Evolutionary conservation across 1,140 invertebrate species (phyloP), one percentile per base, ranked within the genome.

Genomic region (Atta texana): DNA sequence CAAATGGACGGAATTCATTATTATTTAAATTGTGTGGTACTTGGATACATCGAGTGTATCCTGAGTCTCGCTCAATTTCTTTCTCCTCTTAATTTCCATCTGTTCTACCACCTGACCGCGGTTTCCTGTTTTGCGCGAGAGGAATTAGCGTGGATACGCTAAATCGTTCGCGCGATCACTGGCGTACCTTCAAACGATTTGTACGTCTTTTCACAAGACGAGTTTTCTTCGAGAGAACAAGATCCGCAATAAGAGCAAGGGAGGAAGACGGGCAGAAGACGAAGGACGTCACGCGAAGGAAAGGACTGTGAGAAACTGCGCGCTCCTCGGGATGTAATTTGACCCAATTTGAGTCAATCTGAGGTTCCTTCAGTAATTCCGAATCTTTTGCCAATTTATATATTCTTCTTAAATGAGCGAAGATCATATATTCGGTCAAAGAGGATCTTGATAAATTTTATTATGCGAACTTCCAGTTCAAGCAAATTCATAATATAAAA

Each of bases 271-370:
- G 39, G 16, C 28, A 31, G 74, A 55, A 12, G 63, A 68, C 53
- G 74, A 88, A 71, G 88, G 59, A 72, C 74, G 24, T 68, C 63
- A 86, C 76, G 76, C 39, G 51, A 80, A 21, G 63, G 63, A 81
- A 69, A 63, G 57, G 31, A 63, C 34, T 77, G 77, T 82, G 88
- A 87, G 88, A 89, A 89, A 89, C 74, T 88, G 87, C 61, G 14
- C 24, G 53, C 63, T 61, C 49, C 18, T 21, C 21, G 28, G 55
- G 69, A 80, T 84, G 76, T 49, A 81, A 89, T 63, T 68, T 86
- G 61, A 88, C 49, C 51, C 39, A 64, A 77, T 59, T 24, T 12
- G 31, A 7, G 18, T 39, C 39, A 64, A 77, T 59, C 49, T 12
- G 31, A 7, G 18, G 7, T 53, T 31, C 2, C n/a, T 28, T 53